Evolutionary conservation across 2,113 vertebrate genomes (phyloP).

Genomic region (Rhadina sibilatrix): DNA sequence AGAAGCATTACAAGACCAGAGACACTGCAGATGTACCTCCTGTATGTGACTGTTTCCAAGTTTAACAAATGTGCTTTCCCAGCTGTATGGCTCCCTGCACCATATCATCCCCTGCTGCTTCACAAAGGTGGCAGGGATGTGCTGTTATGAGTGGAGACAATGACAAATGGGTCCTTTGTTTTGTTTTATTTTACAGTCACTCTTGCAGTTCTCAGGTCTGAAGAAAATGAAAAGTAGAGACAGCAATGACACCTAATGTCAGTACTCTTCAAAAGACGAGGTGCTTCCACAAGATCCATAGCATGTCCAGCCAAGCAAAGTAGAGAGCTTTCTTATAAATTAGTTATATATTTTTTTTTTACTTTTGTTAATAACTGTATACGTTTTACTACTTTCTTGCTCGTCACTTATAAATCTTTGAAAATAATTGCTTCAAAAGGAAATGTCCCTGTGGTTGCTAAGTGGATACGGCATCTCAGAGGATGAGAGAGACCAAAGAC

Average conservation of each 20-base stretch:
- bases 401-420: neutral
- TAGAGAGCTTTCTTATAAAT: neutral
- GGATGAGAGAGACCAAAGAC: neutral
- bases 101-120: neutral
- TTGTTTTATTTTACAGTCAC: neutral
- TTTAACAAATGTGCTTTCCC: neutral
- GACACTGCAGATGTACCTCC: neutral
- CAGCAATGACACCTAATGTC: neutral
- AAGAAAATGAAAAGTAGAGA: neutral
- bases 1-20: neutral
- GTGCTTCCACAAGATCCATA: neutral
- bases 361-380: rapidly evolving
- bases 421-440: neutral
- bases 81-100: neutral
- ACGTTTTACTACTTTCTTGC: neutral
- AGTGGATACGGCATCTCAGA: neutral
- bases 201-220: neutral
- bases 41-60: neutral
- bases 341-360: neutral
- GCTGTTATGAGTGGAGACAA: neutral
- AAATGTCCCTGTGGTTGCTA: neutral
- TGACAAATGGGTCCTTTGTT: neutral
- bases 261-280: neutral
- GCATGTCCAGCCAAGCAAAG: neutral
- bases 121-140: neutral